Evolutionary conservation across 2,888 invertebrate genomes (phyloP), one percentile per base, ranked within the genome.

Genomic region (Labia minor): DNA sequence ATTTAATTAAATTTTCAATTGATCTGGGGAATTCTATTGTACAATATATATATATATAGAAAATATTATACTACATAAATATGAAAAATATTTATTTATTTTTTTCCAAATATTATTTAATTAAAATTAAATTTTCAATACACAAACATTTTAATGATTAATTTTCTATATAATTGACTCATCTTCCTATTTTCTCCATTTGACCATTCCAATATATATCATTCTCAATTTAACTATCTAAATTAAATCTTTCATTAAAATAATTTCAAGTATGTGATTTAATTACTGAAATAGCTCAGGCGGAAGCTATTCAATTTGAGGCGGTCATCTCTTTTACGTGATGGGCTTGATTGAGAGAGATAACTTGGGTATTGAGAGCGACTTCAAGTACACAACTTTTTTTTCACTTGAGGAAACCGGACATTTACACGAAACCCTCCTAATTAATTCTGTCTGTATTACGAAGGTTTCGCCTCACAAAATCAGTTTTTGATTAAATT

Each of bases 241-340:
- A 49, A 49, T 49, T 49, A 49, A 49, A 49, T 49, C 49, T 49
- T 49, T 49, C 49, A 49, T 49, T 49, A 49, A 49, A 49, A 49
- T 49, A 49, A 49, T 49, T 49, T 49, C 16, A 49, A 49, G 49
- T 49, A 49, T 49, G 16, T 49, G 49, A 49, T 49, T 49, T 49
- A 49, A 49, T 49, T 49, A 49, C 49, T 49, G 16, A 49, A 49
- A 49, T 49, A 49, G 49, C 49, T 49, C 49, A 14, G 14, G n/a
- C 49, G 49, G 16, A 16, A 8, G 49, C 49, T 14, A 49, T 49
- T 49, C 49, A 49, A 49, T 49, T 49, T 49, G 49, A 49, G n/a
- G 26, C 26, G 26, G 26, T 26, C 26, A 26, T 49, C 49, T 49
- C 49, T 49, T 49, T 49, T 49, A 4, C 8, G 49, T 49, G 49